A percentile compares a stretch with the other conserved stretches of the same genome.
Conservation (phyloP, 2,797 vertebrate species). For the Poecile montanus region DNA sequence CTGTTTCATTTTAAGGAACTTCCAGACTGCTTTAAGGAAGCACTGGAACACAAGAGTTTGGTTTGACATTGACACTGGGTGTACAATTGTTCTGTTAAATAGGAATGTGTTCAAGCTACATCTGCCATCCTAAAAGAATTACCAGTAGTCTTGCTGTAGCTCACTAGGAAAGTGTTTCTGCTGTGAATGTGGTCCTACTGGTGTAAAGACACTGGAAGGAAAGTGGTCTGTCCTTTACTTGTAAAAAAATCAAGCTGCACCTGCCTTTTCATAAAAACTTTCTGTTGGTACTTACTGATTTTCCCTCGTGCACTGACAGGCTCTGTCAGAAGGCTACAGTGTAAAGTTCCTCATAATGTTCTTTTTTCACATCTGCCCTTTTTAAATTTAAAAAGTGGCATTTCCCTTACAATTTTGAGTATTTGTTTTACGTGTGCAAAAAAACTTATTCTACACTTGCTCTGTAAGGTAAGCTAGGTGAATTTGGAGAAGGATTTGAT, state of each 20-base stretch:
- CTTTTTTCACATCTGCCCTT: not conserved
- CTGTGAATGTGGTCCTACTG: not conserved
- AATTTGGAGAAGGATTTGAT: not conserved
- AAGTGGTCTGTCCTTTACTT: not conserved
- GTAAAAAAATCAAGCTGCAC: not conserved
- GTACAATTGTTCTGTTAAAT: not conserved
- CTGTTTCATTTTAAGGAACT: not conserved
- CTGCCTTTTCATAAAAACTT: not conserved
- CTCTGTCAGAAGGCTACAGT: not conserved
- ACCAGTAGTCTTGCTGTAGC: not conserved
- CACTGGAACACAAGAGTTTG: not conserved
- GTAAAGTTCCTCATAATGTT: not conserved
- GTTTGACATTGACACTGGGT: not conserved
- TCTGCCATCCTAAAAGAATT: not conserved
- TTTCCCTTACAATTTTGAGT: not conserved
- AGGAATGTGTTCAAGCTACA: not conserved
- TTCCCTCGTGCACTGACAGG: not conserved
- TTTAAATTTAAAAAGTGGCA: not conserved
- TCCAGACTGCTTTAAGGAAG: not conserved
- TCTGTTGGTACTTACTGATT: not conserved
- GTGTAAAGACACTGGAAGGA: not conserved
- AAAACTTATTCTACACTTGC: not conserved
- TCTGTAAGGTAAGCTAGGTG: not conserved
- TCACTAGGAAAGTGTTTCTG: not conserved
- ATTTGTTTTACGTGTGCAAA: not conserved